Conservation (phyloP, 1,140 invertebrate species). For the Aethina tumida region DNA sequence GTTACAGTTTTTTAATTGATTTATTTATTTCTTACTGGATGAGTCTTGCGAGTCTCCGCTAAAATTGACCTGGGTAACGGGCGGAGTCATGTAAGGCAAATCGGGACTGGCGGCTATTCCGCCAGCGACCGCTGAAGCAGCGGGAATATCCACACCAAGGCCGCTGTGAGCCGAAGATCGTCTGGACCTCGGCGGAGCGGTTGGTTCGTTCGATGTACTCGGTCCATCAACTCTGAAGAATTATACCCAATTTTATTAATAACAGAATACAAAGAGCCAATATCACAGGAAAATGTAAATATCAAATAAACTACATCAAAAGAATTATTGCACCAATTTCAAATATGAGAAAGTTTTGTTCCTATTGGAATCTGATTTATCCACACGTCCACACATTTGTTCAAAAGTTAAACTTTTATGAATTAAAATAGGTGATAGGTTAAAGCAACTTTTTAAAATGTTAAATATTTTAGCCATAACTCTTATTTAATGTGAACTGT, state of each 20-base stretch:
- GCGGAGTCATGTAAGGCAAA: conserved; percentile 81
- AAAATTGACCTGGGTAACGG: conserved; percentile 59
- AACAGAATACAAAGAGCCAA: too few species aligned
- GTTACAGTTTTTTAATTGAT: not conserved
- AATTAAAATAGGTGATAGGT: too few species aligned
- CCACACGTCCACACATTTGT: too few species aligned
- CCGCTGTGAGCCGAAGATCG: conserved; percentile 41
- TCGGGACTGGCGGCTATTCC: conserved; percentile 76
- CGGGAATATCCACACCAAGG: conserved; percentile 50
- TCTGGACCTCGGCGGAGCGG: conserved; percentile 36
- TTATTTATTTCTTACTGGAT: conserved; percentile 45
- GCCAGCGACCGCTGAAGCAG: conserved; percentile 72
- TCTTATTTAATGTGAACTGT: too few species aligned
- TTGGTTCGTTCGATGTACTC: conserved; percentile 15
- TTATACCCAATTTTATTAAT: not conserved
- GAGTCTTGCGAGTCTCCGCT: conserved; percentile 80
- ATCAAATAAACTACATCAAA: too few species aligned
- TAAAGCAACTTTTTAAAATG: too few species aligned
- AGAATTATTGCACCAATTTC: too few species aligned
- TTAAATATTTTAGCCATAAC: too few species aligned
- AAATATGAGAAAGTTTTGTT: too few species aligned
- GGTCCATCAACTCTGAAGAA: conserved; percentile 13
- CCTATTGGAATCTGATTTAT: too few species aligned
- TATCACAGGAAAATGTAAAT: too few species aligned
- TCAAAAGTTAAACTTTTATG: too few species aligned